phyloP scores from a whole-genome alignment of 2,113 vertebrate genomes.

The Larimichthys polyactis region DNA sequence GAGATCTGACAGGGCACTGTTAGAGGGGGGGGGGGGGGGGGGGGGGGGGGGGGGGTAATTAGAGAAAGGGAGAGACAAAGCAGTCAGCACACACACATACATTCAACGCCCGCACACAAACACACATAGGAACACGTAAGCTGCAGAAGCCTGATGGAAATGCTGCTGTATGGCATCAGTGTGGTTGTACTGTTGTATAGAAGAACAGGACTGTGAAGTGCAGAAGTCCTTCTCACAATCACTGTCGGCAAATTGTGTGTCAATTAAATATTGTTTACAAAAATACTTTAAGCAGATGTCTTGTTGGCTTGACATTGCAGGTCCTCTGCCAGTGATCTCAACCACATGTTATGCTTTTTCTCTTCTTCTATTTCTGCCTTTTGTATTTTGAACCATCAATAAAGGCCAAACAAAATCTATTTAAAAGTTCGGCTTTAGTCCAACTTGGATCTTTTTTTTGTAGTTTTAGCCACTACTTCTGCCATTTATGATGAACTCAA shows the following conservation, averaged over 20 bases:
- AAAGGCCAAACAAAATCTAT: not conserved
- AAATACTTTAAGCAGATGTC: not conserved
- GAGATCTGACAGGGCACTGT: slow-evolving; percentile 58
- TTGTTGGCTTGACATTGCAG: not conserved
- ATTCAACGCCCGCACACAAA: slow-evolving; percentile 7
- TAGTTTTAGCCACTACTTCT: no score
- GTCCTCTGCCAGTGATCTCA: not conserved
- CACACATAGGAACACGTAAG: slow-evolving; percentile 14
- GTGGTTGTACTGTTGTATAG: slow-evolving; percentile 29
- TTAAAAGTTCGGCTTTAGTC: not conserved
- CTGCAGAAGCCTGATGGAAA: slow-evolving; percentile 38
- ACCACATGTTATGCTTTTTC: not conserved
- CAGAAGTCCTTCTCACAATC: slow-evolving; percentile 12
- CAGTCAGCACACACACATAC: slow-evolving; percentile 14
- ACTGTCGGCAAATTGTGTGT: not conserved
- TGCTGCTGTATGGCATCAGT: slow-evolving; percentile 46
- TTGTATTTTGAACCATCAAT: not conserved
- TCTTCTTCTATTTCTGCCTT: no score
- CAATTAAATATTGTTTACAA: not conserved
- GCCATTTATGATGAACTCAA: not conserved
- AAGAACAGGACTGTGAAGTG: slow-evolving; percentile 28
- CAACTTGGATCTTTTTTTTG: no score
- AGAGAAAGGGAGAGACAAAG: slow-evolving; percentile 59
- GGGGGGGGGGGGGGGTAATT: slow-evolving; percentile 47
- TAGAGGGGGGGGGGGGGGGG: slow-evolving; percentile 19